phyloP scores from a whole-genome alignment of 2,797 vertebrate genomes.

The Periparus ater region DNA sequence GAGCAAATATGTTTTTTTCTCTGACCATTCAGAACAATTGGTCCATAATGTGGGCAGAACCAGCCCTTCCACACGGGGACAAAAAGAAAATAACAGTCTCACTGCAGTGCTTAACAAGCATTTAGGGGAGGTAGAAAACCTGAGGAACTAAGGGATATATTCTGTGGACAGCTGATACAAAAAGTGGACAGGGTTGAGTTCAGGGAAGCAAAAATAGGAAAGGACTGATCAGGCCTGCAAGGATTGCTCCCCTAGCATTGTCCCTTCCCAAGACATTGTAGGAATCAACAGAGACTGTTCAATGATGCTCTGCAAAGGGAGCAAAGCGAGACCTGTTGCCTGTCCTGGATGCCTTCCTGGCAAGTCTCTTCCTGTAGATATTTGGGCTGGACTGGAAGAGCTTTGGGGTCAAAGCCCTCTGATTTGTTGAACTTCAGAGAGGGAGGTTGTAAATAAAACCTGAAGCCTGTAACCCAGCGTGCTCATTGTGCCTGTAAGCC shows the following conservation, averaged over 20 bases:
- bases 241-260: neutral
- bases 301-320: neutral
- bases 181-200: neutral
- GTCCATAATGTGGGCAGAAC: neutral
- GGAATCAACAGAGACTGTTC: neutral
- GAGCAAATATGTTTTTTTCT: neutral
- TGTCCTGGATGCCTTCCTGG: neutral
- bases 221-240: neutral
- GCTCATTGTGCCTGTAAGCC: neutral
- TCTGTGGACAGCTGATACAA: neutral
- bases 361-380: neutral
- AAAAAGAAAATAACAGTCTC: neutral
- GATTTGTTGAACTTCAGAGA: neutral
- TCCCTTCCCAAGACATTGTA: neutral
- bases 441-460: neutral
- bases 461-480: neutral
- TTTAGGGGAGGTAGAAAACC: neutral
- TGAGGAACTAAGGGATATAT: neutral
- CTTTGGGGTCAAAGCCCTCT: neutral
- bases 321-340: accelerated
- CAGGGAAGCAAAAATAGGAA: neutral
- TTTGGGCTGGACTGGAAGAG: neutral
- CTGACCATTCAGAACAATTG: neutral
- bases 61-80: neutral
- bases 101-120: neutral